Percentiles rank a stretch among this genome's conserved stretches.
Evolutionary conservation across 2,113 vertebrate genomes (phyloP).

Genomic region (Todiramphus saurophagus): DNA sequence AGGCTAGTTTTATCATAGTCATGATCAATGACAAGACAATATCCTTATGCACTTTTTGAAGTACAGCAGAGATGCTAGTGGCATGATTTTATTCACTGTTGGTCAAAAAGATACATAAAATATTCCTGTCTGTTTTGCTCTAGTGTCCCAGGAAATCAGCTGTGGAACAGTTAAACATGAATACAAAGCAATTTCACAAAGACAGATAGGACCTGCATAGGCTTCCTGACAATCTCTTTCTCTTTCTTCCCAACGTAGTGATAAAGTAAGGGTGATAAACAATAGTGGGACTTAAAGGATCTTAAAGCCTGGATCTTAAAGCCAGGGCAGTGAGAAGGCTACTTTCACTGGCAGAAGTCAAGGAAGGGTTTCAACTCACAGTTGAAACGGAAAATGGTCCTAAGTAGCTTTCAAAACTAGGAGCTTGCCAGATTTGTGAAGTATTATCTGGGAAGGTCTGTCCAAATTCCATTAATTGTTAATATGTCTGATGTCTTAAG

Average conservation of each 20-base stretch:
- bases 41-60: neutral
- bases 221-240: neutral
- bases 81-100: neutral
- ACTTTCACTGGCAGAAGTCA: neutral
- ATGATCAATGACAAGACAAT: neutral
- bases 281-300: neutral
- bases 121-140: neutral
- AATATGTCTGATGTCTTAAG: neutral
- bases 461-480: neutral
- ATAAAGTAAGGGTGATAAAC: neutral
- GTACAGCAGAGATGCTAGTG: neutral
- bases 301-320: neutral
- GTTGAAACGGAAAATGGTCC: neutral
- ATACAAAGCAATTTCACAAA: neutral
- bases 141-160: neutral
- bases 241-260: neutral
- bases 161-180: neutral
- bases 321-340: neutral
- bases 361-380: neutral
- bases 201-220: neutral
- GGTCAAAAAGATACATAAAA: neutral
- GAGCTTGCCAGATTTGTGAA: neutral
- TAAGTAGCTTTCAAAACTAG: neutral
- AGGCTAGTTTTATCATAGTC: neutral
- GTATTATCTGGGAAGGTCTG: neutral